A percentile compares a stretch with the other conserved stretches of the same genome.
Conservation (phyloP, 2,113 vertebrate species). For the Tichodroma muraria region DNA sequence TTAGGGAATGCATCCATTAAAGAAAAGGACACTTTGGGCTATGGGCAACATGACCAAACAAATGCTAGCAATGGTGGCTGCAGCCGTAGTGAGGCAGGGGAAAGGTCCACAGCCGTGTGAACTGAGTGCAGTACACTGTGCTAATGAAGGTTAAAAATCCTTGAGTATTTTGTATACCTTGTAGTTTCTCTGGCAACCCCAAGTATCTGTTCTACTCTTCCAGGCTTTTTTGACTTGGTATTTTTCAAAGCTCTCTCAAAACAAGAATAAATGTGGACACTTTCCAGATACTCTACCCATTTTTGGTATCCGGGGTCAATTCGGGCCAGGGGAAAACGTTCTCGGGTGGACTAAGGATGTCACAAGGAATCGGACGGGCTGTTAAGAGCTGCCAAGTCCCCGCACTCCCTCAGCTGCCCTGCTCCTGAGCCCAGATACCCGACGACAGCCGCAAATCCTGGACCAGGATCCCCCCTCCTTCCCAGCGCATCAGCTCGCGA, state of each 20-base stretch:
- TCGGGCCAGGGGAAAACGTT: fast-evolving
- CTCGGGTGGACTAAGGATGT: fast-evolving
- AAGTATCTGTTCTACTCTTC: neutral
- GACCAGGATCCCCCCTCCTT: neutral
- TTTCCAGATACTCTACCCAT: neutral
- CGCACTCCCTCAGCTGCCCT: fast-evolving
- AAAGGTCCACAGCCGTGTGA: neutral
- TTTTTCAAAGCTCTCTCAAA: neutral
- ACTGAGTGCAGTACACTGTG: neutral
- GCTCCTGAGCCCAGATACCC: neutral
- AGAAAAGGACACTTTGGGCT: neutral
- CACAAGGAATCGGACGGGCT: neutral
- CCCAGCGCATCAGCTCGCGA: fast-evolving
- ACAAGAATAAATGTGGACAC: neutral
- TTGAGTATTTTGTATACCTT: neutral
- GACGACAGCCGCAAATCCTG: neutral
- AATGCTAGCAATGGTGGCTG: neutral
- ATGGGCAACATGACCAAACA: neutral
- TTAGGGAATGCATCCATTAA: neutral
- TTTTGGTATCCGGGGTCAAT: neutral
- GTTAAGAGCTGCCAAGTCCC: neutral
- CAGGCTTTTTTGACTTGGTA: neutral
- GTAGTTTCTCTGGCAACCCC: neutral
- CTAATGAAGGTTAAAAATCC: neutral
- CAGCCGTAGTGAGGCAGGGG: fast-evolving